These are phyloP conservation scores for Anser cygnoides DNA, from an alignment of 2,113 vertebrate species.

Conservation along the genomic window DNA sequence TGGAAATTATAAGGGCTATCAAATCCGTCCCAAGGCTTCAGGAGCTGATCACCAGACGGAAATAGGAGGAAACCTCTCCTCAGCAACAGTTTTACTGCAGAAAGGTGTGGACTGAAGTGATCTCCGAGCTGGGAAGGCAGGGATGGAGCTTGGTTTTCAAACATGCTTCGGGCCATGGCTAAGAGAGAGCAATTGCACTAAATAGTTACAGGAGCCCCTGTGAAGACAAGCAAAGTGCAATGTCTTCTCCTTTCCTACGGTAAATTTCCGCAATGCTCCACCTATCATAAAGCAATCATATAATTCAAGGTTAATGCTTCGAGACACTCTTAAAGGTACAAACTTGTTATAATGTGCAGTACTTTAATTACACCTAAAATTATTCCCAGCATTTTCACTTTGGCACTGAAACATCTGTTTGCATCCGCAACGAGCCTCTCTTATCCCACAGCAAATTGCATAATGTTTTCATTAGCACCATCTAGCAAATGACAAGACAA, in stretches of 20 bases:
- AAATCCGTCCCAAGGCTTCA: background rate
- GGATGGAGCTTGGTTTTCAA: background rate
- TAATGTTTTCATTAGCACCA: conserved; percentile 59
- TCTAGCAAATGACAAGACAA: conserved; percentile 44
- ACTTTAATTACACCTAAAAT: conserved; percentile 76
- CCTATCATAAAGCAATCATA: background rate
- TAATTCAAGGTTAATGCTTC: conserved; percentile 67
- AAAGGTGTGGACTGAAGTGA: background rate
- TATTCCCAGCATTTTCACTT: conserved; percentile 59
- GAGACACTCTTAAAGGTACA: conserved; percentile 62
- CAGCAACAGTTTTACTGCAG: background rate
- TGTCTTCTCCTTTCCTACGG: background rate
- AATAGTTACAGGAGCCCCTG: background rate
- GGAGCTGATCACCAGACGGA: background rate
- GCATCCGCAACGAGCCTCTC: conserved; percentile 50
- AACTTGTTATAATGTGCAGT: conserved; percentile 57
- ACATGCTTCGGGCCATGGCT: background rate
- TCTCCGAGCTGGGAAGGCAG: background rate
- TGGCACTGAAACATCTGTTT: conserved; percentile 76
- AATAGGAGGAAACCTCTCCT: background rate
- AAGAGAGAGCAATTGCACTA: background rate
- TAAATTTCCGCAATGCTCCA: background rate
- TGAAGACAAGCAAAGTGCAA: background rate
- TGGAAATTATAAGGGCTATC: background rate
- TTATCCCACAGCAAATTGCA: conserved; percentile 56